Base-by-base conservation (phyloP, 2,113 vertebrate species). In the Nipponia nippon region DNA sequence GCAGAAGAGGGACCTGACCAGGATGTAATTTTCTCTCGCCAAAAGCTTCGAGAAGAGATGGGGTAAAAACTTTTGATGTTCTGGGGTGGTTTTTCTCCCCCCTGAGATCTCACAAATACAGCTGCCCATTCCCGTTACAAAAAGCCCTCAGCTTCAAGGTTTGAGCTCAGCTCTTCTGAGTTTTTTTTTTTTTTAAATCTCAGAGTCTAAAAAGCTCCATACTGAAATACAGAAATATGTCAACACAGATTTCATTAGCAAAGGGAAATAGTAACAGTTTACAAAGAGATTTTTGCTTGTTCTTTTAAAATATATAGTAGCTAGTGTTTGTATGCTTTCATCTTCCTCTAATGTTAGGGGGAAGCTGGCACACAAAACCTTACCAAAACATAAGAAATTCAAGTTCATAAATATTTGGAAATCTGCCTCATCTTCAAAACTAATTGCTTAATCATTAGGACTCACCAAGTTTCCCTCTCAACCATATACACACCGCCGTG, bases 401-500 rank as follows among this genome's bases (percentile, higher is more conserved):
- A 65, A 84, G 66, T 83, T 79, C 5, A 19, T 80, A 94, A 97
- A 88, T 91, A 97, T 89, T 94, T 96, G 71, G 66, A 76, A 90
- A 71, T 53, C 76, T 89, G 73, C 36, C 70, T 55, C 46, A 87
- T 79, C n/a, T 83, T 91, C 70, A 83, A 89, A 94, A 87, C 25
- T n/a, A 87, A 89, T 5, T 82, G 65, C 66, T 87, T 92, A 84
- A 83, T 87, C 77, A 79, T 59, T 40, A 73, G 65, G 49, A 66
- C 36, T 91, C 46, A 73, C 38, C 30, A 52, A 59, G 50, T 50
- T 91, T 44, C 52, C 75, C 30, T 62, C 78, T 55, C 78, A 53
- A 1, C 81, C 47, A 13, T 9, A 13, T 25, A 32, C 7, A 53
- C 40, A 75, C 10, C 26, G 47, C 36, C 38, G 22, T 3, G 0